These are phyloP conservation scores for Syngnathus floridae DNA, from an alignment of 2,113 vertebrate species.

Conservation along the genomic window DNA sequence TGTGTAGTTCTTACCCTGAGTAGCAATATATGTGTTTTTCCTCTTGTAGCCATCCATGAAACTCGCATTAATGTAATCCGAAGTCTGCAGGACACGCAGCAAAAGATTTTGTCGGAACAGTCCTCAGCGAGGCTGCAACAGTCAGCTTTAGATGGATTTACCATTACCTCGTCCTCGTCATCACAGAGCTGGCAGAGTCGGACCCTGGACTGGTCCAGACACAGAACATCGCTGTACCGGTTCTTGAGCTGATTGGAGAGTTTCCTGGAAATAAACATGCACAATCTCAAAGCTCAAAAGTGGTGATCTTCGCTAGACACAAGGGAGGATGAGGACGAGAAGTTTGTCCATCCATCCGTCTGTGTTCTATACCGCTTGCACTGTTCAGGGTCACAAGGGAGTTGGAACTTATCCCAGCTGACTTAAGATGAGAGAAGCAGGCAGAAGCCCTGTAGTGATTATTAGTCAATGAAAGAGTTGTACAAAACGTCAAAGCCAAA, in stretches of 20 bases:
- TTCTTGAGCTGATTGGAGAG: conserved; percentile 76
- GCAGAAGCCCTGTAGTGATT: neutral
- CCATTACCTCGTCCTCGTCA: conserved; percentile 70
- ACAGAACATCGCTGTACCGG: conserved; percentile 77
- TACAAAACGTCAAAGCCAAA: neutral
- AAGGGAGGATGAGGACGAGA: neutral
- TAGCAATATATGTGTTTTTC: conserved; percentile 71
- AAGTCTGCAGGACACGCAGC: conserved; percentile 62
- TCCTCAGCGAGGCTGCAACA: neutral
- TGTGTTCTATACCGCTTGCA: neutral
- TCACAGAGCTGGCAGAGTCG: conserved; percentile 63
- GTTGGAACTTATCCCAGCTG: neutral
- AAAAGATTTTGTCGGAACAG: conserved; percentile 3
- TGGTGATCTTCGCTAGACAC: neutral
- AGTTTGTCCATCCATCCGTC: neutral
- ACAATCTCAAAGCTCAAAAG: neutral
- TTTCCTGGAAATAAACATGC: conserved; percentile 53
- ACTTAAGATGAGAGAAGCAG: neutral
- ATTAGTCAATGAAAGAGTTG: neutral
- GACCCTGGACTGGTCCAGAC: conserved; percentile 74
- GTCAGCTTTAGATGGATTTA: neutral
- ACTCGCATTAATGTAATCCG: conserved; percentile 78
- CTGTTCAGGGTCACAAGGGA: neutral
- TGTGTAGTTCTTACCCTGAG: conserved; percentile 67
- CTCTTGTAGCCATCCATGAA: conserved; percentile 78